These are phyloP conservation scores for Atta cephalotes DNA, from an alignment of 1,140 invertebrate species.

Conservation along the genomic window DNA sequence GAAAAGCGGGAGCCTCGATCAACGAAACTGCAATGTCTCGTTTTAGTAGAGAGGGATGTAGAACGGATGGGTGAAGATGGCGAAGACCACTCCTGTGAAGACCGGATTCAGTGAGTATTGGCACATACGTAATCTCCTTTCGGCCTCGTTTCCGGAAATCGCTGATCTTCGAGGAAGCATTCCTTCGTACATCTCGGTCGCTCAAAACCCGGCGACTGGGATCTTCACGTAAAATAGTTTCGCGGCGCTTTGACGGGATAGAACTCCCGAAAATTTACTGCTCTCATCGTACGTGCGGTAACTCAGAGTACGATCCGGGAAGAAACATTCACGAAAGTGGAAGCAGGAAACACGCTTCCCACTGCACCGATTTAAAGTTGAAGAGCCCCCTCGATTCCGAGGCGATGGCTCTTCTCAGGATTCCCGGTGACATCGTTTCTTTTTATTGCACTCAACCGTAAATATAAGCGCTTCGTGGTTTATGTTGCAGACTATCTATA, in stretches of 20 bases:
- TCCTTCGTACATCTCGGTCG: constrained; percentile 54
- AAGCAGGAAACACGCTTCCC: constrained; percentile 26
- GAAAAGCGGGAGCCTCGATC: constrained; percentile 71
- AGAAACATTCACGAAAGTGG: neutral
- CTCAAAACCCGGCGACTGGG: neutral
- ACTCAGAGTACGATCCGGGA: constrained; percentile 47
- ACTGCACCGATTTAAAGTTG: constrained; percentile 71
- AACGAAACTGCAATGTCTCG: constrained; percentile 56
- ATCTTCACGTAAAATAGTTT: constrained; percentile 72
- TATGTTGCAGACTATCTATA: neutral
- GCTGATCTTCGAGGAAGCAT: constrained; percentile 69
- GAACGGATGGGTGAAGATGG: constrained; percentile 11
- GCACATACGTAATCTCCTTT: constrained; percentile 72
- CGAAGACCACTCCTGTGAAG: constrained; percentile 9
- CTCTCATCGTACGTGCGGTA: constrained; percentile 70
- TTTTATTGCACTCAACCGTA: constrained; percentile 32
- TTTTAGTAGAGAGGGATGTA: constrained; percentile 18
- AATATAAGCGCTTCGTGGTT: constrained; percentile 2
- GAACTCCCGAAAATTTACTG: constrained; percentile 74
- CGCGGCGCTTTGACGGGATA: constrained; percentile 59
- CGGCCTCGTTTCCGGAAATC: constrained; percentile 74
- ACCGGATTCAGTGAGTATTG: constrained; percentile 68
- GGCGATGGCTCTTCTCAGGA: constrained; percentile 25
- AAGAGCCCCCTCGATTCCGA: constrained; percentile 52
- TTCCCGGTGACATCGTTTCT: constrained; percentile 33